Base-by-base conservation (phyloP, 2,113 vertebrate species). In the Eublepharis macularius region DNA sequence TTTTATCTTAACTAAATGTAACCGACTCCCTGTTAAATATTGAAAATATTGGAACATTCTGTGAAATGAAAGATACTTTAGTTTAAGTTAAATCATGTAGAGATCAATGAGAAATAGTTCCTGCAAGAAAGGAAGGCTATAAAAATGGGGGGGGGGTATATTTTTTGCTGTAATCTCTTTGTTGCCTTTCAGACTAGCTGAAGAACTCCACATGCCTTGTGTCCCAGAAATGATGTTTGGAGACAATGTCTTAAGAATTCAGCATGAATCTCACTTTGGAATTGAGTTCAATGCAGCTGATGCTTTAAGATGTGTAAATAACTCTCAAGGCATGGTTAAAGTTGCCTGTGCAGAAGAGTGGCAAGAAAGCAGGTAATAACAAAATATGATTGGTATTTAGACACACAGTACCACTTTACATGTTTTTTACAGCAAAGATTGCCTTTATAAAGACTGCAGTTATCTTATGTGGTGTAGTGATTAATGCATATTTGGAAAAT, bases 221-320 rank as follows among this genome's bases (percentile, higher is more conserved):
- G 97, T 99, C 39, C 99, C 99, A 8, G 99, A 99, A 95, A 99
- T 99, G 99, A 96, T 99, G 96, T 99, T 99, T 93, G 98, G 98
- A 79, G 98, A 99, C 94, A 99, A 99, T 21, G 90, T 99, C 36
- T 94, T 99, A 83, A 97, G 97, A 84, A 98, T 99, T 94, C 97
- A 98, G 80, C 98, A 99, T 75, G 91, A 92, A 1, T 95, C 94
- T 14, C 97, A 98, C 41, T 99, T 98, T 86, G 98, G 98, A 73
- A 98, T 99, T 32, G 98, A 99, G 83, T 99, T 99, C 93, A 99
- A 98, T 76, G 99, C 99, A 80, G 97, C 97, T 3, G 98, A 99
- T 89, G 98, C 98, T 54, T 96, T 99, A 43, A 98, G 95, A 93
- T 97, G 97, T 90, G 98, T 99, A 82, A 98, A 98, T 95, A 99